phyloP scores from a whole-genome alignment of 2,888 invertebrate genomes.

The Leptinotarsa rubiginosa region DNA sequence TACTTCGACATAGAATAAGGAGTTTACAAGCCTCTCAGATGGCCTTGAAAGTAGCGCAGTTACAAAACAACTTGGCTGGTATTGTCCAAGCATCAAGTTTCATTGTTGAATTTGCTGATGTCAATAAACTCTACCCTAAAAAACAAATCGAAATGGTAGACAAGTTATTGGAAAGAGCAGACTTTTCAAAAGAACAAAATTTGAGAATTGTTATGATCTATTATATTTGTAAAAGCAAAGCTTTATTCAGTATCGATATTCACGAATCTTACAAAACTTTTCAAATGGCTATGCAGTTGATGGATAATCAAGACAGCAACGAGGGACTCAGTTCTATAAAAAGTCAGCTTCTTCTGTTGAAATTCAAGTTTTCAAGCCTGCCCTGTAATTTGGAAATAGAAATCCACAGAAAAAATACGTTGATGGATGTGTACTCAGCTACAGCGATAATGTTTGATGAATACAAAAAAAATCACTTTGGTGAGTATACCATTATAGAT shows the following conservation, averaged over 20 bases:
- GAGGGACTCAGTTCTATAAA: constrained; percentile 43
- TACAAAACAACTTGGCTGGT: constrained; percentile 43
- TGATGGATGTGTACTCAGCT: constrained; percentile 45
- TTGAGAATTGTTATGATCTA: constrained; percentile 41
- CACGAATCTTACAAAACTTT: constrained; percentile 47
- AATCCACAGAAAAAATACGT: constrained; percentile 33
- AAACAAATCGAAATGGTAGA: constrained; percentile 42
- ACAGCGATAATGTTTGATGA: constrained; percentile 37
- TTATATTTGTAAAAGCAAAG: constrained; percentile 46
- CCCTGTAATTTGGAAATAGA: constrained; percentile 36
- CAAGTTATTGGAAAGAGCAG: constrained; percentile 35
- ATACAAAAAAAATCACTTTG: constrained; percentile 26
- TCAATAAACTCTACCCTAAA: constrained; percentile 43
- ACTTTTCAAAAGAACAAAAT: constrained; percentile 24
- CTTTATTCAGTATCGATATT: constrained; percentile 39
- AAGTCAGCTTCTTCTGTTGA: constrained; percentile 46
- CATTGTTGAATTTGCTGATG: constrained; percentile 46
- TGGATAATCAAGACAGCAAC: constrained; percentile 28
- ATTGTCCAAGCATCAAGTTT: constrained; percentile 51
- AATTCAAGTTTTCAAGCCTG: constrained; percentile 42
- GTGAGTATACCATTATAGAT: constrained; percentile 24
- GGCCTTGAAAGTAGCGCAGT: constrained; percentile 49
- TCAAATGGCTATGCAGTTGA: constrained; percentile 46
- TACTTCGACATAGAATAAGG: constrained; percentile 52
- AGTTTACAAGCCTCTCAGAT: constrained; percentile 50